Percentiles rank a stretch among this genome's conserved stretches.
phyloP scores from a whole-genome alignment of 2,113 vertebrate species.

The Onychorhynchus coronatus region DNA sequence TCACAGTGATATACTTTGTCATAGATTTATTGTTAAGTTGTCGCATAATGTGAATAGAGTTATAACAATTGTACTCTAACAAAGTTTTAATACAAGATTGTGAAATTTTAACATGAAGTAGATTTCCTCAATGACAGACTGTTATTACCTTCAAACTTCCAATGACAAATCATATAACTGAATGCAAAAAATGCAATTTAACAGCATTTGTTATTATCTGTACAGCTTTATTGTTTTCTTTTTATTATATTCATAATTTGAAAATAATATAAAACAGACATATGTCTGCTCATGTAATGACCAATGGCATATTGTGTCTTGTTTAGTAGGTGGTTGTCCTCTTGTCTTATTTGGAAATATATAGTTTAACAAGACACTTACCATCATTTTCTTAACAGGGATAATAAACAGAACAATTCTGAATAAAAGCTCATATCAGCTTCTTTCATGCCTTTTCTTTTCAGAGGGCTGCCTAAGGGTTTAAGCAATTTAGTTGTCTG shows the following conservation, averaged over 20 bases:
- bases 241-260: slow-evolving; percentile 62
- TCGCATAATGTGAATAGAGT: slow-evolving; percentile 41
- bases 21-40: slow-evolving; percentile 69
- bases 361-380: slow-evolving; percentile 73
- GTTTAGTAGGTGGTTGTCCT: slow-evolving; percentile 54
- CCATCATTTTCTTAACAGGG: slow-evolving; percentile 79
- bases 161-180: slow-evolving; percentile 54
- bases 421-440: slow-evolving; percentile 81
- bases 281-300: slow-evolving; percentile 54
- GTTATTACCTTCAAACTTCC: slow-evolving; percentile 53
- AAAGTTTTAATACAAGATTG: slow-evolving; percentile 68
- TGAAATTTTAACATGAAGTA: slow-evolving; percentile 59
- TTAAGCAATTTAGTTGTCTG: slow-evolving; percentile 85
- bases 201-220: slow-evolving; percentile 39
- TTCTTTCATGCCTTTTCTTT: slow-evolving; percentile 80
- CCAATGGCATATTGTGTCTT: slow-evolving; percentile 65
- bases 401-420: slow-evolving; percentile 83
- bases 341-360: slow-evolving; percentile 67
- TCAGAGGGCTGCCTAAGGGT: slow-evolving; percentile 82
- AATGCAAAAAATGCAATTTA: slow-evolving; percentile 33
- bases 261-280: slow-evolving; percentile 58
- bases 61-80: slow-evolving; percentile 61
- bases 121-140: slow-evolving; percentile 45
- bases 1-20: slow-evolving; percentile 60
- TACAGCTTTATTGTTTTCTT: slow-evolving; percentile 50